These are phyloP conservation scores for Electrophaes corylata DNA, from an alignment of 2,888 invertebrate species.

Conservation along the genomic window DNA sequence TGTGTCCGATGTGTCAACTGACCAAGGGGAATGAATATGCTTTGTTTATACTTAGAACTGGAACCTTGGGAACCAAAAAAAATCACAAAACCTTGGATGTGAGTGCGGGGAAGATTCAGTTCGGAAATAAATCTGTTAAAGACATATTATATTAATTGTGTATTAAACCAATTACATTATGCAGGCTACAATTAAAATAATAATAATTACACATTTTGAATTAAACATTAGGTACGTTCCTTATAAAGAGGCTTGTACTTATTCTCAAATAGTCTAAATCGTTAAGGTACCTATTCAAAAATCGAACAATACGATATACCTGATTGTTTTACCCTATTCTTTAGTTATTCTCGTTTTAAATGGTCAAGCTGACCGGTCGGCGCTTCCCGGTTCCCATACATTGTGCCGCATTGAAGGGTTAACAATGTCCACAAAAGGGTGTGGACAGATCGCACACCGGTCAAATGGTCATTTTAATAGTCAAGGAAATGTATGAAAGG, in stretches of 20 bases:
- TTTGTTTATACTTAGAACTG: conserved; percentile 46
- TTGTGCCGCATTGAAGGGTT: conserved; percentile 72
- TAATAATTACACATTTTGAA: too few species aligned
- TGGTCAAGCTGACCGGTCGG: conserved; percentile 59
- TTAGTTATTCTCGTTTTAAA: conserved; percentile 63
- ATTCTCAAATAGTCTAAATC: background rate
- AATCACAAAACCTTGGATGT: background rate
- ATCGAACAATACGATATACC: conserved; percentile 13
- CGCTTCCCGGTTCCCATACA: conserved; percentile 81
- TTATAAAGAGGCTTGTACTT: background rate
- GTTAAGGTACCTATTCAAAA: conserved; percentile 1
- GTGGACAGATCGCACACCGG: conserved; percentile 78
- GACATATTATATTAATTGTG: background rate
- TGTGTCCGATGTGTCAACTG: conserved; percentile 50
- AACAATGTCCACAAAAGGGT: conserved; percentile 78
- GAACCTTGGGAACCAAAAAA: conserved; percentile 52
- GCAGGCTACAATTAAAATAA: background rate
- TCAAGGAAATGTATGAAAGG: conserved; percentile 78
- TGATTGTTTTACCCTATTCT: conserved; percentile 34
- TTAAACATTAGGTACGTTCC: background rate
- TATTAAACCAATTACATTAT: background rate
- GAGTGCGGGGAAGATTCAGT: background rate
- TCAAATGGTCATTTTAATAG: conserved; percentile 80
- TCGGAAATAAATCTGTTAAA: background rate
- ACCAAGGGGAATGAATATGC: conserved; percentile 48